Evolutionary conservation across 2,797 vertebrate genomes (phyloP).

Genomic region (Urosaurus nigricauda): DNA sequence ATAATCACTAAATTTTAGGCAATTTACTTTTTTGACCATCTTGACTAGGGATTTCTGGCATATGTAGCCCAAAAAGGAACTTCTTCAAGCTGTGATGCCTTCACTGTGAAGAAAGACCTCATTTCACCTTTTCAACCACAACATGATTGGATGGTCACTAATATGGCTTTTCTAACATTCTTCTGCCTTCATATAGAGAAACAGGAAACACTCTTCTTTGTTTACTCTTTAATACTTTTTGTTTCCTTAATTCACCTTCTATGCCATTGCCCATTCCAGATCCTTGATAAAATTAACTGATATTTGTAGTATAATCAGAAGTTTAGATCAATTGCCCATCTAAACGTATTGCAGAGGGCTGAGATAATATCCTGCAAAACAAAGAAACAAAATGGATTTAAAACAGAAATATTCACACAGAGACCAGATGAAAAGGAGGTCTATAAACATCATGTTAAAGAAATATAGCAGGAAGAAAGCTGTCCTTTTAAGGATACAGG

Average conservation of each 20-base stretch:
- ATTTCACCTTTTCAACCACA: background rate
- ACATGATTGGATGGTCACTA: background rate
- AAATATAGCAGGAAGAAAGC: constrained; percentile 23
- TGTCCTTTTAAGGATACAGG: background rate
- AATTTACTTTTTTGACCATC: no score
- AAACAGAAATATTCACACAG: constrained; percentile 32
- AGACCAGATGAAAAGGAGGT: constrained; percentile 40
- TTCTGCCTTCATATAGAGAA: constrained; percentile 57
- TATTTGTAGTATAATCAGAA: constrained; percentile 62
- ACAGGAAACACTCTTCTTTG: constrained; percentile 48
- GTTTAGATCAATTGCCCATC: constrained; percentile 58
- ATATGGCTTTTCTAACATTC: constrained; percentile 44
- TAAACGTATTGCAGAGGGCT: constrained; percentile 35
- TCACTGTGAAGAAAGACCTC: background rate
- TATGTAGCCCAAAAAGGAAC: no score
- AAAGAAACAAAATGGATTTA: constrained; percentile 34
- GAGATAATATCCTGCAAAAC: constrained; percentile 16
- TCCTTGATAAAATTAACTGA: constrained; percentile 61
- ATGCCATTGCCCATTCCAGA: constrained; percentile 49
- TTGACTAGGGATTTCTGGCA: no score
- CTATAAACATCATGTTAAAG: constrained; percentile 36
- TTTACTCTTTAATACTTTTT: constrained; percentile 63
- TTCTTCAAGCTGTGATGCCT: no score
- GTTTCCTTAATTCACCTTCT: constrained; percentile 63
- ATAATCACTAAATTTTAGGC: no score